phyloP scores from a whole-genome alignment of 2,888 invertebrate species.

The Amiota mariae region DNA sequence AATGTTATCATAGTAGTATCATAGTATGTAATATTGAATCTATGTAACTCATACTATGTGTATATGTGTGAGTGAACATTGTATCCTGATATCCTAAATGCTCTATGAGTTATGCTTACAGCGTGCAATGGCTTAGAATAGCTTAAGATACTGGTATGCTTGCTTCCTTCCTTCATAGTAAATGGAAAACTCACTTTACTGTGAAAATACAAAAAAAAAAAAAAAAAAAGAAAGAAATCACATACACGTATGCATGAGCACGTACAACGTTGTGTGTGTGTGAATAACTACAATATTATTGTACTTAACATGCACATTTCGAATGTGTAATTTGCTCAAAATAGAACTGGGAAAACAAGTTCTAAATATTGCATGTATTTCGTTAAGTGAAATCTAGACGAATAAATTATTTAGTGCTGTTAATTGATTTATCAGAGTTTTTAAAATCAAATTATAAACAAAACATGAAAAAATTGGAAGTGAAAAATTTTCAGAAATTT shows the following conservation, averaged over 20 bases:
- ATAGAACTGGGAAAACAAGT: background rate
- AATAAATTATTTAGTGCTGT: background rate
- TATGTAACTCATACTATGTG: background rate
- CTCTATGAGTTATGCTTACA: conserved; percentile 7
- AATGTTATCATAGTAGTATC: too few species aligned
- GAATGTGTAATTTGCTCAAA: background rate
- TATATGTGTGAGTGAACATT: background rate
- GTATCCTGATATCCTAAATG: background rate
- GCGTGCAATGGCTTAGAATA: conserved; percentile 26
- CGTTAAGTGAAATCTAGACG: background rate
- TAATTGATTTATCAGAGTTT: conserved; percentile 2
- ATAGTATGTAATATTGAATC: background rate
- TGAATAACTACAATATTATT: background rate
- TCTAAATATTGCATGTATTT: background rate
- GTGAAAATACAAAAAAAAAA: too few species aligned
- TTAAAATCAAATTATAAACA: background rate
- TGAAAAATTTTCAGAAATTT: background rate
- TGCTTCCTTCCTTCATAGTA: background rate
- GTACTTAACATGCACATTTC: background rate
- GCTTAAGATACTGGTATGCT: conserved; percentile 9
- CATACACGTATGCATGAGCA: background rate
- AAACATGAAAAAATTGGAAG: background rate
- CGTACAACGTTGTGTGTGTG: background rate
- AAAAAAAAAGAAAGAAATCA: too few species aligned
- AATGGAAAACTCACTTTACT: background rate